A percentile compares a stretch with the other conserved stretches of the same genome.
Conservation (phyloP, 1,140 invertebrate species). For the Drosophila nigrodunni region DNA sequence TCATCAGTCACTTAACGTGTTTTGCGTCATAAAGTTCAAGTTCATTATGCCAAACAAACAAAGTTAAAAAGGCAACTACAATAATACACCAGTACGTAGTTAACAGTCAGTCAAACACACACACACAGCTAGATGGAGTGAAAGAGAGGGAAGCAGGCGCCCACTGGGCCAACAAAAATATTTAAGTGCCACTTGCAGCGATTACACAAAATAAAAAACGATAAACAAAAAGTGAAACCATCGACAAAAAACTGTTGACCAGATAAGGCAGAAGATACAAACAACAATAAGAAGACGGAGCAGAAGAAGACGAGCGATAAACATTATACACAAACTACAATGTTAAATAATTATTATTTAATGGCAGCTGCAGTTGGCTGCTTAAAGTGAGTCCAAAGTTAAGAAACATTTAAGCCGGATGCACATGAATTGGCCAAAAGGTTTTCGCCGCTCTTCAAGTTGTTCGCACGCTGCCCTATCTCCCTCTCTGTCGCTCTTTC, state of each 20-base stretch:
- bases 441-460: constrained; percentile 7
- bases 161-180: constrained; percentile 47
- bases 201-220: constrained; percentile 62
- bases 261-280: constrained; percentile 30
- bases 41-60: constrained; percentile 67
- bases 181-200: constrained; percentile 72
- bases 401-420: constrained; percentile 32
- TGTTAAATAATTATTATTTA: constrained; percentile 80
- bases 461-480: constrained; percentile 24
- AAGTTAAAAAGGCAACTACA: constrained; percentile 31
- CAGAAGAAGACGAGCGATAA: constrained; percentile 4
- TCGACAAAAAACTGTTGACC: constrained; percentile 34
- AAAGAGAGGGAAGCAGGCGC: constrained; percentile 20
- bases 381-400: constrained; percentile 25
- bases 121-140: neutral
- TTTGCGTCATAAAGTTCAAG: constrained; percentile 82
- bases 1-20: constrained; percentile 71
- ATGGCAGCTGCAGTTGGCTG: constrained; percentile 59
- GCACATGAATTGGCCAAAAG: constrained; percentile 38
- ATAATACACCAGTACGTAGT: constrained; percentile 50
- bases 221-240: constrained; percentile 47
- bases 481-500: neutral
- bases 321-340: constrained; percentile 8
- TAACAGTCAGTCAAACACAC: constrained; percentile 38
- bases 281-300: constrained; percentile 13